These are phyloP conservation scores for Colistium nudipinnis DNA, from an alignment of 2,113 vertebrate genomes.

Conservation along the genomic window DNA sequence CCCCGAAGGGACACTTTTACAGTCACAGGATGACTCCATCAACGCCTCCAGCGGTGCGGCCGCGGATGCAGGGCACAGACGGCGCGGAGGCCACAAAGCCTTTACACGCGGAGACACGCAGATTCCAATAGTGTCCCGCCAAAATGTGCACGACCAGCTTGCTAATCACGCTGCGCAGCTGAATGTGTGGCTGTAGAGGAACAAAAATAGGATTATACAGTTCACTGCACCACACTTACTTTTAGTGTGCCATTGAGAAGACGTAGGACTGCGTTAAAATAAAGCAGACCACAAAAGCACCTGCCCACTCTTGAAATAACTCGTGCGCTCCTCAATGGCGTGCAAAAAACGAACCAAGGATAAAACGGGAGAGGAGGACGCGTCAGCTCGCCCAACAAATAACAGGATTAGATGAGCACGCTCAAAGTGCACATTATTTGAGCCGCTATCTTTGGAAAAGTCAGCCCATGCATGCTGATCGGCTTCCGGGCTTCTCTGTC, in stretches of 20 bases:
- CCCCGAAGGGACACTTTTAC: slow-evolving; percentile 64
- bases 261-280: slow-evolving; percentile 50
- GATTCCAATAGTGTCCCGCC: slow-evolving; percentile 13
- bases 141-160: not conserved
- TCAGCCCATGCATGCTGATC: not conserved
- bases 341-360: not conserved
- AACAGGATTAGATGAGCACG: not conserved
- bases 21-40: slow-evolving; percentile 68
- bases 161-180: slow-evolving; percentile 3
- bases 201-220: slow-evolving; percentile 15
- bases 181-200: slow-evolving; percentile 29
- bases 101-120: slow-evolving; percentile 5
- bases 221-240: slow-evolving; percentile 12
- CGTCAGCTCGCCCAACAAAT: not conserved
- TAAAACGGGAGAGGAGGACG: not conserved
- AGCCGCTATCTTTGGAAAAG: not conserved
- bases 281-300: slow-evolving; percentile 58
- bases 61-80: slow-evolving; percentile 44
- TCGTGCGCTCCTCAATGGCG: too few species aligned
- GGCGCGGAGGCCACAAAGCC: slow-evolving; percentile 30
- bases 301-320: too few species aligned
- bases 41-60: slow-evolving; percentile 58
- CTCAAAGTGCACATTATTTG: not conserved
- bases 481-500: not conserved
- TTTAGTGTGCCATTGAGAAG: slow-evolving; percentile 44